Base-by-base conservation (phyloP, 2,797 vertebrate genomes). In the Channa striata region DNA sequence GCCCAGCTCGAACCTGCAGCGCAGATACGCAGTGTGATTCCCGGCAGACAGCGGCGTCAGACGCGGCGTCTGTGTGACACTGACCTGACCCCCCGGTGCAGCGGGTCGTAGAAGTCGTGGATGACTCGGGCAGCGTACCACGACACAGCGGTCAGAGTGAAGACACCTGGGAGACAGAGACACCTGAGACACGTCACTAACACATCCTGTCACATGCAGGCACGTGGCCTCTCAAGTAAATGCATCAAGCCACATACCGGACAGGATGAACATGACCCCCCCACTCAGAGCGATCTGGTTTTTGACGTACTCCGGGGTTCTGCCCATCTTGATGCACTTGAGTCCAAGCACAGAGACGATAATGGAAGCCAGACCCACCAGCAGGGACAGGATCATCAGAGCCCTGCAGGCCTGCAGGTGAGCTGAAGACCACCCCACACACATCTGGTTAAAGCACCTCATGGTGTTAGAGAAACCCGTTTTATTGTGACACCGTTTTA, bases 1-100 rank as follows among this genome's bases (percentile, higher is more conserved):
- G 11, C 96, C 96, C 57, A 97, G 83, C 83, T 97, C 96, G 46
- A 94, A 97, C 87, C 96, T 97, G 84, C 16, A 77, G 33, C 23
- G 46, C 6, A 44, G 25, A 16, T 42, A 76, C 48, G 52, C 19
- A 34, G 30, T 0, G 37, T 52, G 4, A 34, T 23, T 39, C 34
- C 16, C 42, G 37, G 25, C 16, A 39, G 40, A 42, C 13, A 42
- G 21, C 59, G 37, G 9, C 6, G 14, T n/a, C 17, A 52, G 30
- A 19, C 10, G n/a, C 19, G 2, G 17, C n/a, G 10, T 11, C 4
- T 16, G 21, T 11, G 10, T 36, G 25, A 3, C 34, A 57, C 84
- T 86, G 42, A 94, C 94, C 83, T 89, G 48, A 82, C 78, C 13
- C 87, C 91, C n/a, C 67, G 47, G 0, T 89, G 81, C 10, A 86